phyloP scores from a whole-genome alignment of 1,140 invertebrate species.

The Euglossa dilemma region DNA sequence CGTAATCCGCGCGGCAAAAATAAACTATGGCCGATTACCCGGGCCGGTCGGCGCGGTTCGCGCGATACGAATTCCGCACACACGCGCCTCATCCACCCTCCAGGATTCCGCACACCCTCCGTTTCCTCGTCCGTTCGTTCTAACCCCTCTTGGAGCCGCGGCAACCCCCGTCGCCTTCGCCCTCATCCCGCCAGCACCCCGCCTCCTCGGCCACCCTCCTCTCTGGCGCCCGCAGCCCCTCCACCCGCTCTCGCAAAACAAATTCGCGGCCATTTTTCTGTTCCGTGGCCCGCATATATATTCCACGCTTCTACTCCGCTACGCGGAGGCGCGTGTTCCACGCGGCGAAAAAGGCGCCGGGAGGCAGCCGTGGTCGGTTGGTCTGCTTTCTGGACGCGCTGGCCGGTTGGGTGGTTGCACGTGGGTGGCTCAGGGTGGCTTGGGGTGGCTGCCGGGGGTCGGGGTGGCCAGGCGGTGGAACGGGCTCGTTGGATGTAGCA shows the following conservation, averaged over 20 bases:
- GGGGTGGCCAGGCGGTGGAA: constrained; percentile 29
- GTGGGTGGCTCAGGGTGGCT: neutral
- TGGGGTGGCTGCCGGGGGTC: neutral
- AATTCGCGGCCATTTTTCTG: constrained; percentile 69
- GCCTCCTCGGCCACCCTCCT: neutral
- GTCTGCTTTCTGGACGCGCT: constrained; percentile 61
- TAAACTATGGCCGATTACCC: constrained; percentile 66
- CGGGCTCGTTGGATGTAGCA: constrained; percentile 56
- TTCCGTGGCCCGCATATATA: constrained; percentile 64
- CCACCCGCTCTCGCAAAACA: constrained; percentile 54
- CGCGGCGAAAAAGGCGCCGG: constrained; percentile 64
- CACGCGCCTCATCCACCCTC: constrained; percentile 32
- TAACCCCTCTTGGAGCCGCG: constrained; percentile 5
- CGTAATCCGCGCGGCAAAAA: constrained; percentile 69
- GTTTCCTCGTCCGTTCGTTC: constrained; percentile 22
- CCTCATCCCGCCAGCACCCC: neutral
- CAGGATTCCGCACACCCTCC: constrained; percentile 44
- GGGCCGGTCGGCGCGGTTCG: constrained; percentile 34
- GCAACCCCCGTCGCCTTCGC: neutral
- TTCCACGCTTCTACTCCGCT: constrained; percentile 57
- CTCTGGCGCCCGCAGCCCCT: neutral
- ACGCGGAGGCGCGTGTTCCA: constrained; percentile 61
- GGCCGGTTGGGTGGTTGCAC: constrained; percentile 31
- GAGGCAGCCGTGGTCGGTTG: constrained; percentile 60
- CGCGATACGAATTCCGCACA: constrained; percentile 47